Conservation (phyloP, 2,888 invertebrate species). For the Subacronicta megacephala region DNA sequence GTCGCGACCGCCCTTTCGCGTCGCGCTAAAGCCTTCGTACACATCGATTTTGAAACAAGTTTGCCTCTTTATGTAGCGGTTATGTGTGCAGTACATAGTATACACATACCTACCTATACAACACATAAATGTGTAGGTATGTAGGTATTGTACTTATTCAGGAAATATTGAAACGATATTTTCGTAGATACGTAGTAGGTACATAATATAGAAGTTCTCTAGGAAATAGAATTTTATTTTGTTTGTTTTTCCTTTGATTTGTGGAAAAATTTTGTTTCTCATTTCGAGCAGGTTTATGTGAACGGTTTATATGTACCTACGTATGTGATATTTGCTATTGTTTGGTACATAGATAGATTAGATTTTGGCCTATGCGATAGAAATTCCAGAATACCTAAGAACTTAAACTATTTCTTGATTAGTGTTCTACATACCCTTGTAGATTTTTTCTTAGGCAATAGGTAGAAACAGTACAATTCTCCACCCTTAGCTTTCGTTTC, state of each 20-base stretch:
- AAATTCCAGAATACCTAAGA: too few relatives aligned
- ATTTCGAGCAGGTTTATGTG: too few relatives aligned
- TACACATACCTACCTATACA: too few relatives aligned
- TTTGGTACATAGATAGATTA: too few relatives aligned
- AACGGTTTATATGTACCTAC: background rate
- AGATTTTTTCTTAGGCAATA: too few relatives aligned
- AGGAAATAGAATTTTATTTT: constrained; percentile 25
- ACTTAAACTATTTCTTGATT: too few relatives aligned
- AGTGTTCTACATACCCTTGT: too few relatives aligned
- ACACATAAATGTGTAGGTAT: constrained; percentile 2
- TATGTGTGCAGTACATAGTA: constrained; percentile 24
- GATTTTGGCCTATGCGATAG: too few relatives aligned
- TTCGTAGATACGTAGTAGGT: too few relatives aligned
- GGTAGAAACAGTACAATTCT: too few relatives aligned
- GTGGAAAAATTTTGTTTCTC: background rate
- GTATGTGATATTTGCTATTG: too few relatives aligned
- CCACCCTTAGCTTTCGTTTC: too few relatives aligned
- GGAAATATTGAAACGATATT: constrained; percentile 12
- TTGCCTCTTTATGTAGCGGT: constrained; percentile 56
- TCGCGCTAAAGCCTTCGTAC: constrained; percentile 53
- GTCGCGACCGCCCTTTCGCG: constrained; percentile 83
- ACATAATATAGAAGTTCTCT: constrained; percentile 1
- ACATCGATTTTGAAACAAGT: constrained; percentile 65
- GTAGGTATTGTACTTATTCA: background rate
- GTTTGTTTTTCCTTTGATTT: background rate